Evolutionary conservation across 2,888 invertebrate genomes (phyloP), one percentile per base, ranked within the genome.

Genomic region (Anarsia innoxiella): DNA sequence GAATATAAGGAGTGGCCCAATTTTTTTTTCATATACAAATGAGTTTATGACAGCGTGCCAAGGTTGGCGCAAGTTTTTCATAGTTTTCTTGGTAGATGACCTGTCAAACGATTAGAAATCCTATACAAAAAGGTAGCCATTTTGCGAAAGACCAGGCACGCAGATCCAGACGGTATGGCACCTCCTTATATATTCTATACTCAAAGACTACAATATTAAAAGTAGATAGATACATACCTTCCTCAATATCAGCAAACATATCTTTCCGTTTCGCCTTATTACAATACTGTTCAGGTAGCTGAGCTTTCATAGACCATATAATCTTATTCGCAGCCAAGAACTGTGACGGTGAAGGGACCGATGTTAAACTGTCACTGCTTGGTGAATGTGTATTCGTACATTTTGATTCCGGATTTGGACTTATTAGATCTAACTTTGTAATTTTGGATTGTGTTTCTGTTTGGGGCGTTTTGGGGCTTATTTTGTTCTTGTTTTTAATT

Each of bases 251-350:
- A 0, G 82, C 80, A 58, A 82, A 84, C 37, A 75, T 76, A 44
- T 82, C 72, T 51, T 75, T 78, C 3, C 66, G 72, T 46, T 74
- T 75, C 5, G 51, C 49, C 52, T 66, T 77, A 45, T 62, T 57
- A 39, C 57, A 61, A 47, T 67, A 78, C 40, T 80, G 63, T 42
- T 83, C 82, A 3, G 79, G 76, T 33, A 84, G 47, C 38, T 83
- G 84, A 4, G 84, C 80, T 56, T 80, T 83, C 78, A 84, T 83
- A 1, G 84, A 73, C 2, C 67, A 77, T 45, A 84, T 71, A 23
- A 83, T 82, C 62, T 82, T 84, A 39, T 78, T 84, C 1, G 82
- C 84, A 0, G 82, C 70, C 40, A 82, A 69, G 48, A 84, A 84
- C 40, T 83, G 84, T 23, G 84, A 82, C 0, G 82, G 78, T 3